phyloP scores from a whole-genome alignment of 1,140 invertebrate genomes.

The Tachypleus tridentatus region DNA sequence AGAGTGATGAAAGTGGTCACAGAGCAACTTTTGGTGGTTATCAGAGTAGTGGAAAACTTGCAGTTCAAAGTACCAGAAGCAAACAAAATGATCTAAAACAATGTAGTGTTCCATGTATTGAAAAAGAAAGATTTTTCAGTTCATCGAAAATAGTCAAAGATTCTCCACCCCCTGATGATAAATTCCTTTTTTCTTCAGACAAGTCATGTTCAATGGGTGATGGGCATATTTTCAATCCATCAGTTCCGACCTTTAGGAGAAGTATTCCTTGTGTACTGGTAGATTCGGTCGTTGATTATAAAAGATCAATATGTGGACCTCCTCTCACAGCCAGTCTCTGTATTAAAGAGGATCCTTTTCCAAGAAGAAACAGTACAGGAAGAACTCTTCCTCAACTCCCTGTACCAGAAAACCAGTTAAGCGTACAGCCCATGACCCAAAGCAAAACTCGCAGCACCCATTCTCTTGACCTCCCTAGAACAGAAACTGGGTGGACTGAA shows the following conservation, averaged over 20 bases:
- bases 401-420: conserved; percentile 15
- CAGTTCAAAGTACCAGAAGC: too few relatives aligned
- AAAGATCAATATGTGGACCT: too few relatives aligned
- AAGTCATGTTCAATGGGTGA: not conserved
- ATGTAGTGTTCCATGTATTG: too few relatives aligned
- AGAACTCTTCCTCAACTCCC: conserved; percentile 12
- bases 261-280: conserved; percentile 19
- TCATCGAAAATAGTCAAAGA: not conserved
- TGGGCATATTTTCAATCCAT: not conserved
- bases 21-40: too few relatives aligned
- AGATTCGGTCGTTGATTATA: conserved; percentile 10
- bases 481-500: conserved; percentile 6
- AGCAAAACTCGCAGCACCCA: conserved; percentile 5
- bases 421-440: not conserved
- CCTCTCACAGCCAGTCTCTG: too few relatives aligned
- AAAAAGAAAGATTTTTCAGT: too few relatives aligned
- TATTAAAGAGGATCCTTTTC: too few relatives aligned
- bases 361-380: conserved; percentile 16
- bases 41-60: too few relatives aligned
- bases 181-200: not conserved
- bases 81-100: too few relatives aligned
- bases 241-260: conserved; percentile 1
- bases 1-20: not conserved
- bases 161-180: conserved; percentile 14
- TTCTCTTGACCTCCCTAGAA: conserved; percentile 20